Percentiles rank a stretch among this genome's conserved stretches.
Evolutionary conservation across 2,797 vertebrate species (phyloP).

Genomic region (Chiloscyllium punctatum): DNA sequence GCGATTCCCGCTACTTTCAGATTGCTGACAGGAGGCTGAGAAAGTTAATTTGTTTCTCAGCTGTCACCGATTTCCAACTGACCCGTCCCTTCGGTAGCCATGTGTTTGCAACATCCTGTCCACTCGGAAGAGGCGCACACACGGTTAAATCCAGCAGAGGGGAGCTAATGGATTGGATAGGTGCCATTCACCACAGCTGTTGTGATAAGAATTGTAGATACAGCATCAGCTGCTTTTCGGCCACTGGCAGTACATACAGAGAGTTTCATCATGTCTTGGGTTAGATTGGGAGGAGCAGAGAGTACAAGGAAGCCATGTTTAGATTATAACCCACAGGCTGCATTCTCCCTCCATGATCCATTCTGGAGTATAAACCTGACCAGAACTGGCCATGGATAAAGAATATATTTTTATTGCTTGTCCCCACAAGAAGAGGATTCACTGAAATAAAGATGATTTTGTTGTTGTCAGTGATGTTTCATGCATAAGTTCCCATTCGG

Average conservation of each 20-base stretch:
- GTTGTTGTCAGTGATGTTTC: neutral
- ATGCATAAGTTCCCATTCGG: neutral
- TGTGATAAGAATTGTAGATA: slow-evolving; percentile 7
- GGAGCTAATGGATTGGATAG: slow-evolving; percentile 31
- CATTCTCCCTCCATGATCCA: neutral
- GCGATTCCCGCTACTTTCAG: slow-evolving; percentile 9
- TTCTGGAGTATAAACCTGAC: neutral
- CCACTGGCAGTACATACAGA: neutral
- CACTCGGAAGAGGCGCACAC: neutral
- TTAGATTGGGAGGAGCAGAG: neutral
- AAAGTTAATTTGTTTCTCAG: slow-evolving; percentile 33
- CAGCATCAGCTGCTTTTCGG: neutral
- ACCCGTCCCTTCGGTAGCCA: neutral
- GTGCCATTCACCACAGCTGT: slow-evolving; percentile 32
- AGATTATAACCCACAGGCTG: neutral
- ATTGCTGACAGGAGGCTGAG: neutral
- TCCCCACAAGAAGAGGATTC: neutral
- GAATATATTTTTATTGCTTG: neutral
- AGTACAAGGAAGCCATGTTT: neutral
- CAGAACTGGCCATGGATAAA: neutral
- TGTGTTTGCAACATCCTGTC: neutral
- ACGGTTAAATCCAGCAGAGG: slow-evolving; percentile 30
- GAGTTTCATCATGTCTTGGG: neutral
- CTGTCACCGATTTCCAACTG: neutral
- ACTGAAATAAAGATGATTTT: neutral